phyloP scores from a whole-genome alignment of 2,888 invertebrate genomes.

The Acanthosepion esculentum region DNA sequence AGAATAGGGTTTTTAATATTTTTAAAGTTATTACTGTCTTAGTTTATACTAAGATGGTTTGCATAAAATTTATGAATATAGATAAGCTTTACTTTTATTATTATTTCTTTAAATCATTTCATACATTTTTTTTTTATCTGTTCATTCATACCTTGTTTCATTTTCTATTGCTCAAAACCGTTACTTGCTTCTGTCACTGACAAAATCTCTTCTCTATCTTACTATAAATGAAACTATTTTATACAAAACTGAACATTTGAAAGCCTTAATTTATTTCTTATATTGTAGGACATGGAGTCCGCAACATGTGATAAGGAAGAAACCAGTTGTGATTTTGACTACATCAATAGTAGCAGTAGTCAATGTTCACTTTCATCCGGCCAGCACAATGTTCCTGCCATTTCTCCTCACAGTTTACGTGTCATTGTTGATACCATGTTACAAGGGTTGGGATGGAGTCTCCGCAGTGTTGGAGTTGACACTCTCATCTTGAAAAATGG shows the following conservation, averaged over 20 bases:
- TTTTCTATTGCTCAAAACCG: too few relatives aligned
- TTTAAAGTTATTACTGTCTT: too few relatives aligned
- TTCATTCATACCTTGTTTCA: too few relatives aligned
- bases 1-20: too few relatives aligned
- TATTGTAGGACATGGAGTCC: background rate
- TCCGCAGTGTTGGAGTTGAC: conserved; percentile 81
- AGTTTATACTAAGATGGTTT: too few relatives aligned
- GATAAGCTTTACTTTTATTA: too few relatives aligned
- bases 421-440: conserved; percentile 80
- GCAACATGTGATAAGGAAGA: background rate
- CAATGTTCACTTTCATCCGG: background rate
- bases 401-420: conserved; percentile 63
- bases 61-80: too few relatives aligned
- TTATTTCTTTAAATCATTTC: too few relatives aligned
- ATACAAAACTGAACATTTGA: background rate
- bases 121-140: too few relatives aligned
- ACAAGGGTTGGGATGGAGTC: conserved; percentile 79
- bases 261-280: background rate
- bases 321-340: background rate
- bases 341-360: background rate
- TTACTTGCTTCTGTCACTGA: too few relatives aligned
- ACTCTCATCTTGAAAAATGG: conserved; percentile 78
- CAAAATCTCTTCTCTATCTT: too few relatives aligned
- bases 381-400: conserved; percentile 47
- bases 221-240: too few relatives aligned